These are phyloP conservation scores for Oreochromis mossambicus DNA, from an alignment of 2,797 vertebrate species.

Conservation along the genomic window DNA sequence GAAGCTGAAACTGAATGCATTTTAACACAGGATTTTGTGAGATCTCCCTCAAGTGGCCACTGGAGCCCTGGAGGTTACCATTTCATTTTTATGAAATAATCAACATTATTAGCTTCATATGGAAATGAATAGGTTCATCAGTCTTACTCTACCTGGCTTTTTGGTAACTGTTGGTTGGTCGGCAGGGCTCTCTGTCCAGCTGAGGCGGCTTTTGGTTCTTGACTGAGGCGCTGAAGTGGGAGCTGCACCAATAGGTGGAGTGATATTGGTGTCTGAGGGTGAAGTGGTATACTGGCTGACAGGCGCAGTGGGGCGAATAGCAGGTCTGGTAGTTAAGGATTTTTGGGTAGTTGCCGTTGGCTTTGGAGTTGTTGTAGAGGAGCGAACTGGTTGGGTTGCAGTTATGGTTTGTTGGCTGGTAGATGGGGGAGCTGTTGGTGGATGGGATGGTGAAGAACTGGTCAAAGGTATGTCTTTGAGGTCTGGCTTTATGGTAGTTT, in stretches of 20 bases:
- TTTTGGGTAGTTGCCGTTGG: slow-evolving; percentile 14
- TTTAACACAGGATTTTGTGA: not conserved
- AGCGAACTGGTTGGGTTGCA: slow-evolving; percentile 9
- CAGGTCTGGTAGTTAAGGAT: not conserved
- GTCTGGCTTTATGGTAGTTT: not conserved
- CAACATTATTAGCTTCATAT: not conserved
- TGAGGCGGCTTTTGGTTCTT: slow-evolving; percentile 50
- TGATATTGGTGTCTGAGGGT: not conserved
- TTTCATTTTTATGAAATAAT: not conserved
- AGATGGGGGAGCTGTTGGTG: not conserved
- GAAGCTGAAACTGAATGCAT: not conserved
- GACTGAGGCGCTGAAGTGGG: not conserved
- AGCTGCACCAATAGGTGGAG: not conserved
- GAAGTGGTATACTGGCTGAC: not conserved
- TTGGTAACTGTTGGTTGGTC: slow-evolving; percentile 59
- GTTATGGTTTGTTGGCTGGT: slow-evolving; percentile 7
- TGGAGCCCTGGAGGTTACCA: not conserved
- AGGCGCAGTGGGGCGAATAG: not conserved
- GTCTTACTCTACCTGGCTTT: slow-evolving; percentile 56
- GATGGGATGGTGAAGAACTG: not conserved
- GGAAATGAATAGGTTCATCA: not conserved
- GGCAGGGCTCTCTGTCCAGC: slow-evolving; percentile 68
- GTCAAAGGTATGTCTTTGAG: not conserved
- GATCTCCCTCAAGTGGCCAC: not conserved
- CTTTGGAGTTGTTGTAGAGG: not conserved